Base-by-base conservation (phyloP, 2,888 invertebrate genomes). In the Adelphocoris suturalis region DNA sequence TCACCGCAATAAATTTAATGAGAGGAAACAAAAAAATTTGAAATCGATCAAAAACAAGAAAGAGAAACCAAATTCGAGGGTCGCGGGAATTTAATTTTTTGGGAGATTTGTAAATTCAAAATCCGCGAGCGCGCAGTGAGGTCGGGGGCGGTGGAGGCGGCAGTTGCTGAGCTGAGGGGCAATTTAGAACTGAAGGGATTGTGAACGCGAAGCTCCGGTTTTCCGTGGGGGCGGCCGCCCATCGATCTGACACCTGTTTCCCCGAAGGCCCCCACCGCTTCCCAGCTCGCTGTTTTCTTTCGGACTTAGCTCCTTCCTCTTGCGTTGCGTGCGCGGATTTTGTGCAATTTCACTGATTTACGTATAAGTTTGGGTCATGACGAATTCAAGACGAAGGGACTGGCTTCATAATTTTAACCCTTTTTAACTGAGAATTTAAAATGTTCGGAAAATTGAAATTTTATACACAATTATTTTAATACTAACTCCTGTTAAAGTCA, bases 241-340 rank as follows among this genome's bases (percentile, higher is more conserved):
- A 86, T 86, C 86, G 86, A 86, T 86, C 86, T 86, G 86, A 86
- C 86, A 86, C 86, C 86, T 86, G 86, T 86, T 75, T 86, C 86
- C 86, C 47, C 86, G n/a, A 46, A n/a, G 75, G 57, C 85, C 85
- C 86, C 61, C 82, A 19, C 27, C 48, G 82, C 68, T 68, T 68
- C 27, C 16, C 14, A 57, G 14, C 12, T 16, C 19, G 14, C 52
- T 52, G 52, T 19, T 61, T 61, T 61, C 61, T 61, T 46, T 28
- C 78, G 0, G 5, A 13, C 46, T 28, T 28, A 0, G 4, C 27
- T 11, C 28, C 28, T 78, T 78, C 78, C 28, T 78, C 1, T 11
- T 11, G 3, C 37, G 2, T 37, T 7, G 37, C 37, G 37, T 37
- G 37, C 37, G 37, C 37, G 37, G 37, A 37, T 37, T 37, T 37